These are phyloP conservation scores for Pachypanchax playfairii DNA, from an alignment of 2,113 vertebrate genomes.

Conservation along the genomic window DNA sequence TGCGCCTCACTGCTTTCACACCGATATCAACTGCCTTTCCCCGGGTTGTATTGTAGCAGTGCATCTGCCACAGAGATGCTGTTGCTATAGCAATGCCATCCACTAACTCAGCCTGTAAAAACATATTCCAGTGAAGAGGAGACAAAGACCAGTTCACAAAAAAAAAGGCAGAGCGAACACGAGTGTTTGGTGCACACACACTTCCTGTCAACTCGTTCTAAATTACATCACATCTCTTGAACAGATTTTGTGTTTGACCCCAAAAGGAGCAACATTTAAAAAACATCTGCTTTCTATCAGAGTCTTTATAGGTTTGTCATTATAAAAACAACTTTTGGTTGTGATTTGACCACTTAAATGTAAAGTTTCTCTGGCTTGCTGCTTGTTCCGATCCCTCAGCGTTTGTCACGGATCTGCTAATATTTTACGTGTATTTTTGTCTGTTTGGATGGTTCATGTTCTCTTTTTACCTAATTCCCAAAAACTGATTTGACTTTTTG, in stretches of 20 bases:
- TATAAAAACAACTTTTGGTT: too few relatives aligned
- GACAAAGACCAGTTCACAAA: slow-evolving; percentile 16
- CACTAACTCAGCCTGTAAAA: slow-evolving; percentile 46
- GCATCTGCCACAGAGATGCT: slow-evolving; percentile 62
- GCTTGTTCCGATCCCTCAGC: too few relatives aligned
- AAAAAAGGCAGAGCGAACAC: slow-evolving; percentile 25
- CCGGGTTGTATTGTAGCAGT: slow-evolving; percentile 42
- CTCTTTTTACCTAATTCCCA: too few relatives aligned
- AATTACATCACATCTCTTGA: slow-evolving; percentile 17
- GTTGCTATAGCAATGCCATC: slow-evolving; percentile 74
- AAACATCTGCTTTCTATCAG: background rate
- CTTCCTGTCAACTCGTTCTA: background rate
- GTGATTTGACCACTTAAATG: too few relatives aligned
- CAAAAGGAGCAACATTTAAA: background rate
- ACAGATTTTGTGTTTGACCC: background rate
- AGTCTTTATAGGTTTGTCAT: too few relatives aligned
- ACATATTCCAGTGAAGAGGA: slow-evolving; percentile 34
- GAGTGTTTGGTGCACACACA: slow-evolving; percentile 38
- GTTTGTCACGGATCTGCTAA: too few relatives aligned
- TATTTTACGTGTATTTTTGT: too few relatives aligned
- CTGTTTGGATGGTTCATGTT: too few relatives aligned
- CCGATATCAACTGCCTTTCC: slow-evolving; percentile 32
- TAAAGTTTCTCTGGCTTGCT: too few relatives aligned
- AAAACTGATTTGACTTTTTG: too few relatives aligned
- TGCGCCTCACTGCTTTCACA: background rate